phyloP scores from a whole-genome alignment of 2,113 vertebrate species.

The Solea senegalensis region DNA sequence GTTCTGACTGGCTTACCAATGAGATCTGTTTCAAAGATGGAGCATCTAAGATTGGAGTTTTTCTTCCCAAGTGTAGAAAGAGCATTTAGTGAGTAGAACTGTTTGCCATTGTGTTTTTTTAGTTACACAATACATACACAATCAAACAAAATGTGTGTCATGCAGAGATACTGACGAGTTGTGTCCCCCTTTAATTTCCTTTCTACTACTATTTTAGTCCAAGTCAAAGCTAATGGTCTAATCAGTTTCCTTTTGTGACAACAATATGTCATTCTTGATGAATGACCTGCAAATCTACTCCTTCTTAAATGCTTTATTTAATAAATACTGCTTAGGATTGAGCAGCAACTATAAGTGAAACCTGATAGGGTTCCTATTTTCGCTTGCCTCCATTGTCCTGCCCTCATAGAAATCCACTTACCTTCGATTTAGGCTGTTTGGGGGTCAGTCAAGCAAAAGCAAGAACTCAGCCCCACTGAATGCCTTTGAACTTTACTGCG shows the following conservation, averaged over 20 bases:
- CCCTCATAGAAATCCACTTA: conserved; percentile 85
- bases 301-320: conserved; percentile 42
- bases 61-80: background rate
- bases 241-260: conserved; percentile 28
- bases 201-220: conserved; percentile 1
- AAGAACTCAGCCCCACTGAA: conserved; percentile 89
- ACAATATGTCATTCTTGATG: conserved; percentile 35
- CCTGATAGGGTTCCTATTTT: conserved; percentile 56
- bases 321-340: conserved; percentile 59
- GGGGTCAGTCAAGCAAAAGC: conserved; percentile 90
- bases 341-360: conserved; percentile 65
- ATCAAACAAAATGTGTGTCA: background rate
- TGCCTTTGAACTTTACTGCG: conserved; percentile 98
- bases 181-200: background rate
- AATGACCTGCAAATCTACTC: conserved; percentile 30
- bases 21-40: background rate
- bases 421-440: conserved; percentile 86
- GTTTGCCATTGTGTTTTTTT: background rate
- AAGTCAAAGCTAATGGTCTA: conserved; percentile 10
- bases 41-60: background rate
- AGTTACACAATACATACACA: background rate
- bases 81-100: background rate
- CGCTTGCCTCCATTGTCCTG: conserved; percentile 77
- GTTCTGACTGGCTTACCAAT: background rate
- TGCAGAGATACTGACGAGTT: too few relatives aligned